A percentile compares a stretch with the other conserved stretches of the same genome.
Conservation (phyloP, 2,113 vertebrate species). For the Paedocypris sp. region DNA sequence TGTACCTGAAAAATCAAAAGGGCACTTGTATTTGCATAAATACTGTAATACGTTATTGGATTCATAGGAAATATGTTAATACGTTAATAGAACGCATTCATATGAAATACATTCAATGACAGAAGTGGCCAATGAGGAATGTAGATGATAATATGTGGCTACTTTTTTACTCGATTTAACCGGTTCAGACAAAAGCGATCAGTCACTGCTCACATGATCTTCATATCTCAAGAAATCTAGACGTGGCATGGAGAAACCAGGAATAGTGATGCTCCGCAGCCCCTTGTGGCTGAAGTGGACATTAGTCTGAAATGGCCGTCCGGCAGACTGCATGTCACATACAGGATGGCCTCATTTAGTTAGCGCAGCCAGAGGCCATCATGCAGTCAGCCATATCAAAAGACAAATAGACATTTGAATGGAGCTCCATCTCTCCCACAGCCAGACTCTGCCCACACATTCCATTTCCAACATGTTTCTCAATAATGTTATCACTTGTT, state of each 20-base stretch:
- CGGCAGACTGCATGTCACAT: conserved; percentile 13
- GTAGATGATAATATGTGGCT: no score
- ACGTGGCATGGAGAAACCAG: conserved; percentile 1
- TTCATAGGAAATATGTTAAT: no score
- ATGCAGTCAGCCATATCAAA: conserved; percentile 6
- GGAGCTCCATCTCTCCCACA: conserved; percentile 21
- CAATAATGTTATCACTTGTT: conserved; percentile 28
- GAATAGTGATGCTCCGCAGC: conserved; percentile 26
- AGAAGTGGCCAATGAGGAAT: no score
- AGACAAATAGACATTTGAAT: conserved; percentile 25
- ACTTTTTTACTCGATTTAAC: no score
- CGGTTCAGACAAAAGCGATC: no score
- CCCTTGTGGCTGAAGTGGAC: conserved; percentile 28
- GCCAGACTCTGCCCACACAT: conserved; percentile 22
- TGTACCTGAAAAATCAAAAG: no score
- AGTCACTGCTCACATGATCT: neutral
- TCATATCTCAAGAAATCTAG: neutral
- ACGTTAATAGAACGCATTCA: no score
- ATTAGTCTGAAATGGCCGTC: conserved; percentile 35
- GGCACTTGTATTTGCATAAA: no score
- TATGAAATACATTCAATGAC: no score
- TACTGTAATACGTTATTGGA: no score
- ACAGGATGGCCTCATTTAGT: conserved; percentile 30
- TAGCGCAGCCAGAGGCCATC: conserved; percentile 18
- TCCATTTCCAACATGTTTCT: conserved; percentile 12